Evolutionary conservation across 2,888 invertebrate species (phyloP).

Genomic region (Brenthis daphne): DNA sequence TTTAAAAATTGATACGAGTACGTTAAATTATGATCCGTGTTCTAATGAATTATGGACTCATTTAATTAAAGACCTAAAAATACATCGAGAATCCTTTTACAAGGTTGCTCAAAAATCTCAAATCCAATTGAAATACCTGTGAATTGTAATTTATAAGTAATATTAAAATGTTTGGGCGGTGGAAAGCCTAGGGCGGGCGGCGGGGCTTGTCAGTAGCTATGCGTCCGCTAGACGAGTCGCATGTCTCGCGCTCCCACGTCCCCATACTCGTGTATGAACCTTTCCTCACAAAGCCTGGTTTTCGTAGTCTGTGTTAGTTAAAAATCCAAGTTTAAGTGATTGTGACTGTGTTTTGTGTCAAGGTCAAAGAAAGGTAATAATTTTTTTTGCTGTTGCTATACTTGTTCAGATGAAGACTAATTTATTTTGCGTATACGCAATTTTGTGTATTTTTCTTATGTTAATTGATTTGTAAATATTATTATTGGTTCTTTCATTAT

Average conservation of each 20-base stretch:
- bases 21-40: no score
- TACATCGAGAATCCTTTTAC: no score
- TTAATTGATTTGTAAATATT: not conserved
- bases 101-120: no score
- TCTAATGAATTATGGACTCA: no score
- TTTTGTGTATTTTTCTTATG: not conserved
- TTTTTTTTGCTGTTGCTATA: not conserved
- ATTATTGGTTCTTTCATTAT: not conserved
- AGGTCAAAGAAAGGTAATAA: conserved; percentile 27
- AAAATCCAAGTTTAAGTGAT: conserved; percentile 17
- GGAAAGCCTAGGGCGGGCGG: conserved; percentile 70
- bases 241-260: conserved; percentile 45
- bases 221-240: conserved; percentile 52
- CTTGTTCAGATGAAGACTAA: not conserved
- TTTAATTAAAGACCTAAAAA: no score
- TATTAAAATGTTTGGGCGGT: conserved; percentile 69
- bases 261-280: conserved; percentile 21
- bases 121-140: not conserved
- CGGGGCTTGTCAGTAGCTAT: conserved; percentile 64
- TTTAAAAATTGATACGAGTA: no score
- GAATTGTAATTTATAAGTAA: conserved; percentile 37
- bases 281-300: conserved; percentile 17
- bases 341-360: conserved; percentile 28
- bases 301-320: conserved; percentile 28
- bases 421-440: conserved; percentile 25